Percentiles rank a stretch among this genome's conserved stretches.
phyloP scores from a whole-genome alignment of 2,888 invertebrate genomes.

The Coleophora deauratella region DNA sequence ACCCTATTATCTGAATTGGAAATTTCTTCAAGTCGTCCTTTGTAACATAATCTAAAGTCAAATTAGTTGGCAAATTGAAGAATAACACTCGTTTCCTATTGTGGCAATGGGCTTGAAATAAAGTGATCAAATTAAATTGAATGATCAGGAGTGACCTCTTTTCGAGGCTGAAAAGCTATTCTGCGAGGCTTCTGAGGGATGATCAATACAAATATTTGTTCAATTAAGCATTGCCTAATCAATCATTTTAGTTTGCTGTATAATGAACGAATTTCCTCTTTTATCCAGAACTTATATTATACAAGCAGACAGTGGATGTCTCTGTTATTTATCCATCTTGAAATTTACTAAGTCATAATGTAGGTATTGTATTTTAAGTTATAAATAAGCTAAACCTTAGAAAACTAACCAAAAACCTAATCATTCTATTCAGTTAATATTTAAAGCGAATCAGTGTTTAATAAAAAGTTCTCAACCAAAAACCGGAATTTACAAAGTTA shows the following conservation, averaged over 20 bases:
- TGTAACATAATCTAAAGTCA: background rate
- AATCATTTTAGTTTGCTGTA: slow-evolving; percentile 44
- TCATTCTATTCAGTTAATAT: too few relatives aligned
- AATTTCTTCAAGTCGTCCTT: background rate
- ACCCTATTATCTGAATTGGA: background rate
- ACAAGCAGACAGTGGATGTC: too few relatives aligned
- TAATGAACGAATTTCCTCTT: slow-evolving; percentile 9
- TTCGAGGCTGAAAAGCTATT: slow-evolving; percentile 20
- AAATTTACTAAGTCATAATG: background rate
- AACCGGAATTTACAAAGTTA: too few relatives aligned
- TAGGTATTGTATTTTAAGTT: too few relatives aligned
- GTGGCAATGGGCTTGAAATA: background rate
- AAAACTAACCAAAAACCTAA: too few relatives aligned
- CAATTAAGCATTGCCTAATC: slow-evolving; percentile 45
- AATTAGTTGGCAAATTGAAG: slow-evolving; percentile 32
- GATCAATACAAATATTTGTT: slow-evolving; percentile 47
- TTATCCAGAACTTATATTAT: too few relatives aligned
- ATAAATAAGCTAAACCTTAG: too few relatives aligned
- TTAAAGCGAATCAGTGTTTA: too few relatives aligned
- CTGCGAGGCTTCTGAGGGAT: slow-evolving; percentile 19
- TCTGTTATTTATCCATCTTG: too few relatives aligned
- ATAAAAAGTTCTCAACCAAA: too few relatives aligned
- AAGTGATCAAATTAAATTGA: slow-evolving; percentile 10
- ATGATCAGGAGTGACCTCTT: slow-evolving; percentile 20
- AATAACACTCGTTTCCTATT: slow-evolving; percentile 38